These are phyloP conservation scores for Thumatha senex DNA, from an alignment of 2,888 invertebrate genomes.

Conservation along the genomic window DNA sequence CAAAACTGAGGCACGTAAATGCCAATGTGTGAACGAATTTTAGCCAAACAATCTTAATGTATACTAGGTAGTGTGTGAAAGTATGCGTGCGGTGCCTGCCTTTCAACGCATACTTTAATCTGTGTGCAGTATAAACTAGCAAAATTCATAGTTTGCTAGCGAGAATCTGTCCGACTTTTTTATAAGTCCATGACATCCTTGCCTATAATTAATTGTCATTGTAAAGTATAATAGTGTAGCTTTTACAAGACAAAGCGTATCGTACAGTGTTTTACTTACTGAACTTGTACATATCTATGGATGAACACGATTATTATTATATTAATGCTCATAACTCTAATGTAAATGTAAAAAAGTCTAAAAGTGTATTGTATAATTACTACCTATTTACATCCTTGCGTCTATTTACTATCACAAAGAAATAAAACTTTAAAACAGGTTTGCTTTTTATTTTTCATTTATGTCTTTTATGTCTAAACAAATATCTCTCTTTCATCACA, in stretches of 20 bases:
- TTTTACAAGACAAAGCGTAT: constrained; percentile 62
- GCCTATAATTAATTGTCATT: not conserved
- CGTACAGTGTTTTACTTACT: constrained; percentile 45
- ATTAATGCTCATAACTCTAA: constrained; percentile 75
- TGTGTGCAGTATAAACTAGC: too few species aligned
- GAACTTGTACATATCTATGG: constrained; percentile 75
- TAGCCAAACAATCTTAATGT: too few species aligned
- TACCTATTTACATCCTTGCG: constrained; percentile 78
- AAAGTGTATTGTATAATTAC: constrained; percentile 68
- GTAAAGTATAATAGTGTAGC: constrained; percentile 51
- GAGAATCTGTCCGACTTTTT: too few species aligned
- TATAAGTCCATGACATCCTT: too few species aligned
- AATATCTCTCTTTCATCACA: too few species aligned
- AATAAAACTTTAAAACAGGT: constrained; percentile 60
- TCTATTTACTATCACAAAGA: constrained; percentile 79
- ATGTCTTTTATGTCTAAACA: not conserved
- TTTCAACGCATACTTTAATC: too few species aligned
- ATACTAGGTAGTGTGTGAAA: too few species aligned
- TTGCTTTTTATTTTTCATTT: constrained; percentile 38
- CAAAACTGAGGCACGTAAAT: too few species aligned
- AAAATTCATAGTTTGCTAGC: too few species aligned
- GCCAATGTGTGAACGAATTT: too few species aligned
- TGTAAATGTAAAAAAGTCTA: constrained; percentile 61
- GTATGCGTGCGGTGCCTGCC: too few species aligned
- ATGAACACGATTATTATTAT: constrained; percentile 55